Conservation (phyloP, 92 coral and sea anemone genomes). For the Muricea muricata region DNA sequence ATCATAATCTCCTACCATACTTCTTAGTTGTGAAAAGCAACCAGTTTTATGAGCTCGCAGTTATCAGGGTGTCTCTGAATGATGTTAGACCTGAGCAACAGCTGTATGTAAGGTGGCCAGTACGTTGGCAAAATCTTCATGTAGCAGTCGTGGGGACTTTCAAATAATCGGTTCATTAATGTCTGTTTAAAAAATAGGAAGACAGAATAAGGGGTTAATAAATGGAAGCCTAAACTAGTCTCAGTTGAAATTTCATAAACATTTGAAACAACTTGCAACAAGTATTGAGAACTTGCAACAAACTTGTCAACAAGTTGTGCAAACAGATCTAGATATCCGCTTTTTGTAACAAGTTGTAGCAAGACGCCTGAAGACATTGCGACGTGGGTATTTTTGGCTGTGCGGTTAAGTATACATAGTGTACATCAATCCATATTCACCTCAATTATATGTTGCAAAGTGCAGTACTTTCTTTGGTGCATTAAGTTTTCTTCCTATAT, state of each 20-base stretch:
- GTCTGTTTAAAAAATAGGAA: slow-evolving; percentile 48
- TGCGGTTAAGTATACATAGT: too few species aligned
- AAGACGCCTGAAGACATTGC: background rate
- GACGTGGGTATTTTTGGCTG: too few species aligned
- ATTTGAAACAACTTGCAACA: too few species aligned
- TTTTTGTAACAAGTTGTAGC: too few species aligned
- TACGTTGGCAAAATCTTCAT: slow-evolving; percentile 66
- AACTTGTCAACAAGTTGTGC: too few species aligned
- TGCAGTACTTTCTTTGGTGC: background rate
- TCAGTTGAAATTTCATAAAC: too few species aligned
- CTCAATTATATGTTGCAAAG: slow-evolving; percentile 31
- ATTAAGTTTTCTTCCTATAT: background rate
- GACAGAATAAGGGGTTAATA: too few species aligned
- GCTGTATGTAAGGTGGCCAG: slow-evolving; percentile 95
- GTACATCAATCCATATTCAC: slow-evolving; percentile 5
- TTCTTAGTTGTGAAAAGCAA: slow-evolving; percentile 68
- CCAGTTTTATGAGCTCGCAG: slow-evolving; percentile 83
- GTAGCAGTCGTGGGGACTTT: slow-evolving; percentile 87
- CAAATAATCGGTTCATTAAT: slow-evolving; percentile 79
- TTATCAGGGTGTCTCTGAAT: slow-evolving; percentile 82
- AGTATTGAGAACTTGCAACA: too few species aligned
- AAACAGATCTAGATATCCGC: too few species aligned
- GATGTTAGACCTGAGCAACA: slow-evolving; percentile 79
- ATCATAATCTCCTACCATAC: background rate
- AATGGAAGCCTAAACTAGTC: too few species aligned